Evolutionary conservation across 2,113 vertebrate genomes (phyloP).

Genomic region (Crotalus tigris): DNA sequence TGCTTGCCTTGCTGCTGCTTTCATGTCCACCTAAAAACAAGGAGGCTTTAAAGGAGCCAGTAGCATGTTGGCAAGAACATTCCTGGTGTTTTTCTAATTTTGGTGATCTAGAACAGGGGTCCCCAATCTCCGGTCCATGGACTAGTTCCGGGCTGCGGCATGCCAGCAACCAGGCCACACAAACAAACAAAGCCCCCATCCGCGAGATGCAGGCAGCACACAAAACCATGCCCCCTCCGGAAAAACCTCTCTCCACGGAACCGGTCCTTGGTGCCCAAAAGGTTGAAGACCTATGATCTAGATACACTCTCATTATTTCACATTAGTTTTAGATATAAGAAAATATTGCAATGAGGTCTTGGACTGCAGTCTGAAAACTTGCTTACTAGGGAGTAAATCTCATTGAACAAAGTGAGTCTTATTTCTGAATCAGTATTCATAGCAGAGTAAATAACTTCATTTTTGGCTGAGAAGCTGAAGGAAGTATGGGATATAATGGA

Average conservation of each 20-base stretch:
- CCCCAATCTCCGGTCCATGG: too few relatives aligned
- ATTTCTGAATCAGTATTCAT: not conserved
- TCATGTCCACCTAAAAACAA: not conserved
- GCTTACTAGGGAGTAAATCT: not conserved
- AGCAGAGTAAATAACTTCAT: not conserved
- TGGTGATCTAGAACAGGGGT: not conserved
- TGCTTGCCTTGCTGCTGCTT: not conserved
- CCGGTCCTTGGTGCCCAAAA: too few relatives aligned
- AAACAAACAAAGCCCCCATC: too few relatives aligned
- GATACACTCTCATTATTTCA: not conserved
- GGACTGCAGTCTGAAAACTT: not conserved
- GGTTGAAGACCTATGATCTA: not conserved
- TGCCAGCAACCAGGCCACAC: too few relatives aligned
- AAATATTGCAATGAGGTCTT: not conserved
- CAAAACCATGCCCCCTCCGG: too few relatives aligned
- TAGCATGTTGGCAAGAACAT: not conserved
- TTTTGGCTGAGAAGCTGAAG: not conserved
- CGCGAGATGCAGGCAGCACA: too few relatives aligned
- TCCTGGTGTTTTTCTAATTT: not conserved
- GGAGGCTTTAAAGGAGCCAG: not conserved
- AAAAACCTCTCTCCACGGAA: too few relatives aligned
- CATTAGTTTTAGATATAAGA: not conserved
- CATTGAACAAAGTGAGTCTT: not conserved
- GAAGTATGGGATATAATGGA: not conserved
- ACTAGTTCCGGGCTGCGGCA: too few relatives aligned